These are phyloP conservation scores for Charaxes varanes DNA, from an alignment of 1,140 invertebrate genomes.

Conservation along the genomic window DNA sequence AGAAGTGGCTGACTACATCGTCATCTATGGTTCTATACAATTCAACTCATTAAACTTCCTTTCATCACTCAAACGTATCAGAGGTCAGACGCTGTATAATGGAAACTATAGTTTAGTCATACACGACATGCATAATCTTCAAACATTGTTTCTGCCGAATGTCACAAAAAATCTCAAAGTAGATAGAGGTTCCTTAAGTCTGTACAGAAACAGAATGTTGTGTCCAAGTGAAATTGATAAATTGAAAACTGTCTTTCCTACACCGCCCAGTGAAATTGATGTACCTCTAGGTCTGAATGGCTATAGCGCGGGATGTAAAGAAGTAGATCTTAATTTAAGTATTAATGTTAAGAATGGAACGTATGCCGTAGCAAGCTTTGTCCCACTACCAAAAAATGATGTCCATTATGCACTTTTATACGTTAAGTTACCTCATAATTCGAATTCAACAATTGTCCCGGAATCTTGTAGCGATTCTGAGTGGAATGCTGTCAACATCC, in stretches of 20 bases:
- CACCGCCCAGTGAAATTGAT: slow-evolving; percentile 30
- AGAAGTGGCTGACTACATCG: slow-evolving; percentile 84
- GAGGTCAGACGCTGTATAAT: slow-evolving; percentile 46
- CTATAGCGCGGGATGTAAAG: slow-evolving; percentile 43
- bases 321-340: slow-evolving; percentile 33
- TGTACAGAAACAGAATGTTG: slow-evolving; percentile 86
- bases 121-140: slow-evolving; percentile 81
- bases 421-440: slow-evolving; percentile 33
- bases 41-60: slow-evolving; percentile 88
- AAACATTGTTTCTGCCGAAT: slow-evolving; percentile 76
- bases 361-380: slow-evolving; percentile 34
- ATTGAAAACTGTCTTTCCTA: slow-evolving; percentile 59
- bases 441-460: slow-evolving; percentile 31
- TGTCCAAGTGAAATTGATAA: slow-evolving; percentile 80
- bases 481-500: slow-evolving; percentile 42
- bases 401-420: slow-evolving; percentile 47
- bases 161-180: slow-evolving; percentile 73
- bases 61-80: slow-evolving; percentile 73
- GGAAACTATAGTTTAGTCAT: slow-evolving; percentile 82
- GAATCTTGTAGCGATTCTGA: slow-evolving; percentile 55
- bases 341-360: slow-evolving; percentile 42
- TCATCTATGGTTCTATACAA: slow-evolving; percentile 81
- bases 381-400: slow-evolving; percentile 18
- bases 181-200: slow-evolving; percentile 77
- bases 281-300: slow-evolving; percentile 43